Conservation (phyloP, 2,888 invertebrate species). For the Nemapogon koenigi region DNA sequence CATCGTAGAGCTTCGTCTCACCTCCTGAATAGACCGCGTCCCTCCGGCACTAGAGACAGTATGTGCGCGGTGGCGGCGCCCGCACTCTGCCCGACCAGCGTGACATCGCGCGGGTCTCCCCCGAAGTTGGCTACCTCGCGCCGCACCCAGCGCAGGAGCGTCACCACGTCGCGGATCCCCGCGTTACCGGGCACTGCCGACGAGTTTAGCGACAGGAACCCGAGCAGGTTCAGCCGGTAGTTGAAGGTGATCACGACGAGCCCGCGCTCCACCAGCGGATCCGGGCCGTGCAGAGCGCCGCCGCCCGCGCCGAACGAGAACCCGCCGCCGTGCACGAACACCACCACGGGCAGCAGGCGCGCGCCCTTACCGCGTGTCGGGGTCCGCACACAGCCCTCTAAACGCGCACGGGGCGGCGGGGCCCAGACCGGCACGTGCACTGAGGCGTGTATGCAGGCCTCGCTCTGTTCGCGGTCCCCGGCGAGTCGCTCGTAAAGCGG, state of each 20-base stretch:
- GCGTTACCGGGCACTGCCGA: constrained; percentile 46
- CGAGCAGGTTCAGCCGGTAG: constrained; percentile 49
- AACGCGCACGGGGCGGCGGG: background rate
- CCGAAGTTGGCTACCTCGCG: constrained; percentile 40
- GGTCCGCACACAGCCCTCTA: background rate
- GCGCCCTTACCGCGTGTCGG: background rate
- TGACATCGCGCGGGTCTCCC: constrained; percentile 43
- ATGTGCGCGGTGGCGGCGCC: constrained; percentile 39
- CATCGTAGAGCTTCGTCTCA: constrained; percentile 14
- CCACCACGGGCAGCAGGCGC: constrained; percentile 36
- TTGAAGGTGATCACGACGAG: constrained; percentile 53
- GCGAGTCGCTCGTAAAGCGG: constrained; percentile 35
- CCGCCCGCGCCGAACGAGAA: constrained; percentile 50
- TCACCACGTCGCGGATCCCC: constrained; percentile 47
- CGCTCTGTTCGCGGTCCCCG: constrained; percentile 28
- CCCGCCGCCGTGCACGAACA: constrained; percentile 51
- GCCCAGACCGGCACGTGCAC: constrained; percentile 33
- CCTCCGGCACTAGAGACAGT: constrained; percentile 33
- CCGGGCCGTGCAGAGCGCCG: constrained; percentile 42
- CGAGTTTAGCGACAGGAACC: constrained; percentile 45
- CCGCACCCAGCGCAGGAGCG: constrained; percentile 45
- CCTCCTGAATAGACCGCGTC: constrained; percentile 40
- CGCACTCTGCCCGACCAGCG: constrained; percentile 50
- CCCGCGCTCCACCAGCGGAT: constrained; percentile 36
- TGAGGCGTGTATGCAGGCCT: constrained; percentile 47